Conservation (phyloP, 2,797 vertebrate genomes). For the Clarias laeviceps region DNA sequence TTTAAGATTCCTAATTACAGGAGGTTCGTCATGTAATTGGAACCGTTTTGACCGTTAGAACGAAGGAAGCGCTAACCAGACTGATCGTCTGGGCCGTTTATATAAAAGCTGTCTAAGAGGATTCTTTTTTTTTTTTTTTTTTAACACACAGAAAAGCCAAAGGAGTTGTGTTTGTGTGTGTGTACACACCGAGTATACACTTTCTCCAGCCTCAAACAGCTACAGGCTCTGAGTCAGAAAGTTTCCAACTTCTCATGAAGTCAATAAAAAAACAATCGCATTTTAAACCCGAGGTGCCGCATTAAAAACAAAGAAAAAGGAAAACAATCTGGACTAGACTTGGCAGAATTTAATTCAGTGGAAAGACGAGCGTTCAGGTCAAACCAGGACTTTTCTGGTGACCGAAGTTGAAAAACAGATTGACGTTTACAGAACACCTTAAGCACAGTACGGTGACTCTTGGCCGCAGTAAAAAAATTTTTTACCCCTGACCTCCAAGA, state of each 20-base stretch:
- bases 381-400: too few relatives aligned
- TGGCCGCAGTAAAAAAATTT: too few relatives aligned
- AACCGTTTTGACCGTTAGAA: too few relatives aligned
- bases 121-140: neutral
- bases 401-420: too few relatives aligned
- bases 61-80: neutral
- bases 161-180: neutral
- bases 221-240: neutral
- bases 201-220: neutral
- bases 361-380: too few relatives aligned
- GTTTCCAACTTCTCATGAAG: neutral
- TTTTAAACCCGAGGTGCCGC: neutral
- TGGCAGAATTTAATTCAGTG: neutral
- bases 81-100: neutral
- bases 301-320: neutral
- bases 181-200: neutral
- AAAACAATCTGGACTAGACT: neutral
- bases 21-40: neutral
- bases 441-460: too few relatives aligned
- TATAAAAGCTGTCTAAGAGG: neutral
- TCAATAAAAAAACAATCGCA: neutral
- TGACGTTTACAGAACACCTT: too few relatives aligned
- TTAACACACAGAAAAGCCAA: neutral
- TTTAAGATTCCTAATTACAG: conserved; percentile 11
- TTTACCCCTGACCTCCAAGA: too few relatives aligned